Percentiles rank a stretch among this genome's conserved stretches.
Conservation (phyloP, 92 coral and sea anemone genomes). For the Parazoanthus darwini region DNA sequence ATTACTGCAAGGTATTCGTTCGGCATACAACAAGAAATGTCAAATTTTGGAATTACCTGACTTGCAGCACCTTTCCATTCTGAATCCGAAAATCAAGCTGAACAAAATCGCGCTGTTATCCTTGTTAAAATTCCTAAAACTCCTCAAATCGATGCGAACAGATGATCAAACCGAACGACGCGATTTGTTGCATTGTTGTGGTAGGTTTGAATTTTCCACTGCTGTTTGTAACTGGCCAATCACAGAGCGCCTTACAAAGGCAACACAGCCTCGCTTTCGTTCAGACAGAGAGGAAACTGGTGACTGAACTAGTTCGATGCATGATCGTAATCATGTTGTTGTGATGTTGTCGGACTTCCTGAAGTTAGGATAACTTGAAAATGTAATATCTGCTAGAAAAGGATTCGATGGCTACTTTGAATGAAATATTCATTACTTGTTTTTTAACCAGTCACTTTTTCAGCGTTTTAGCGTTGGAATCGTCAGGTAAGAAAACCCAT, state of each 20-base stretch:
- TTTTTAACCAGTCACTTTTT: neutral
- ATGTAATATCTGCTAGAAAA: neutral
- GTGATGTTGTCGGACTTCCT: neutral
- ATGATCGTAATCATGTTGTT: too few relatives aligned
- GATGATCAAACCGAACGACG: conserved; percentile 41
- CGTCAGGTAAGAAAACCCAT: neutral
- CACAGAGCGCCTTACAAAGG: neutral
- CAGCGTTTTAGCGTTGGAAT: neutral
- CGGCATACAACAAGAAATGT: neutral
- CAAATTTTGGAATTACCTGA: neutral
- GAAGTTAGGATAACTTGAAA: neutral
- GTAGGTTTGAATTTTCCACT: conserved; percentile 23
- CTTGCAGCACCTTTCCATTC: neutral
- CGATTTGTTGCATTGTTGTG: conserved; percentile 8
- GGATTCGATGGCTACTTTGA: conserved; percentile 18
- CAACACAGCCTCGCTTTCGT: conserved; percentile 13
- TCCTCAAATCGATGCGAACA: conserved; percentile 27
- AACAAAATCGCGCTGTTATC: neutral
- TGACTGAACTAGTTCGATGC: neutral
- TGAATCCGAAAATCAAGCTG: neutral
- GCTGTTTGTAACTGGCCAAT: conserved; percentile 29
- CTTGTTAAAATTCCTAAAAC: neutral
- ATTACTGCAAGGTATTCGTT: neutral
- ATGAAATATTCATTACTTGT: neutral
- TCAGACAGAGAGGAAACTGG: conserved; percentile 16